These are phyloP conservation scores for Clytia hemisphaerica DNA, from an alignment of 30 jellyfish, hydroid and myxozoan species.

Conservation along the genomic window DNA sequence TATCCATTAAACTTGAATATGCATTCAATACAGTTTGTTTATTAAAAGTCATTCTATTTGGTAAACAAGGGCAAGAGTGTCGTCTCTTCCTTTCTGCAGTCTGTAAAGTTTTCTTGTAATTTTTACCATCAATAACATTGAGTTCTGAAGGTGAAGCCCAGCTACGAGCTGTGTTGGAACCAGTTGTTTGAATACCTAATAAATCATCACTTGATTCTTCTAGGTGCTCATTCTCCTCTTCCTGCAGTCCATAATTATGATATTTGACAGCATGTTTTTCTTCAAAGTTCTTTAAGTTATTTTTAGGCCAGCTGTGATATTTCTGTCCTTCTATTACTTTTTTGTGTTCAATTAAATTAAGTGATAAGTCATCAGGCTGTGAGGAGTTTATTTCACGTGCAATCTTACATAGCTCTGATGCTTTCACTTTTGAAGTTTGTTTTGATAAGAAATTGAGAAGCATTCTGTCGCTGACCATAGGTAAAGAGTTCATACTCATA, in stretches of 20 bases:
- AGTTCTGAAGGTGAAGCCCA: neutral
- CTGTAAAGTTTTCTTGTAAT: no score
- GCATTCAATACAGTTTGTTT: no score
- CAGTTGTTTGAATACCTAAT: neutral
- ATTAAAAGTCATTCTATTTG: no score
- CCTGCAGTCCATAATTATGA: slow-evolving; percentile 11
- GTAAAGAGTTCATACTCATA: no score
- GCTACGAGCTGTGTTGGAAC: neutral
- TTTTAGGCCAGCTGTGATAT: slow-evolving; percentile 31
- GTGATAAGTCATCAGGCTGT: neutral
- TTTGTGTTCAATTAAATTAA: neutral
- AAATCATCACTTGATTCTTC: neutral
- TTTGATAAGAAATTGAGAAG: no score
- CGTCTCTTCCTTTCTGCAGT: no score
- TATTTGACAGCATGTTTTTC: neutral
- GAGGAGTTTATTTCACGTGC: slow-evolving; percentile 15
- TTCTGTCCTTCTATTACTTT: no score
- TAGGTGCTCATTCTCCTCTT: neutral
- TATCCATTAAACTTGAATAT: no score
- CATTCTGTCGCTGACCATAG: no score
- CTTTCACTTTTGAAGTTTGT: no score
- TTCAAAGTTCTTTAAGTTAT: neutral
- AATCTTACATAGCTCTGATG: slow-evolving; percentile 18
- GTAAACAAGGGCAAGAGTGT: no score
- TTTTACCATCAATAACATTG: no score